Conservation (phyloP, 2,797 vertebrate species). For the Lutjanus argentimaculatus region DNA sequence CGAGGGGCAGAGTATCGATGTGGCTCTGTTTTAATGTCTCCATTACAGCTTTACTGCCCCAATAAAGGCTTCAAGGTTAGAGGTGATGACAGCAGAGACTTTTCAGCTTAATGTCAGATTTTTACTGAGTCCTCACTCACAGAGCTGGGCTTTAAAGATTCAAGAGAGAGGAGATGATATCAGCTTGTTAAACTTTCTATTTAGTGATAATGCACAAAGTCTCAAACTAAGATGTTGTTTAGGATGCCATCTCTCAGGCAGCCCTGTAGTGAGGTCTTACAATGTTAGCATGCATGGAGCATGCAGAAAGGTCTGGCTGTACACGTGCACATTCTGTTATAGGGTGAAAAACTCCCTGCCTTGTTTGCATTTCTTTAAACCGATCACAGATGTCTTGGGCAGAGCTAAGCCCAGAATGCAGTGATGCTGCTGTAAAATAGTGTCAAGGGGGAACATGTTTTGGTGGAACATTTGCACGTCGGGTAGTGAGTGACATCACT, state of each 20-base stretch:
- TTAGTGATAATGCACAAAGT: neutral
- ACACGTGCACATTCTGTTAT: no score
- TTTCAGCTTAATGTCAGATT: neutral
- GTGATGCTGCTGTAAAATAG: no score
- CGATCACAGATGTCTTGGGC: no score
- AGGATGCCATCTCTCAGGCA: neutral
- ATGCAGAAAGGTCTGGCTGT: no score
- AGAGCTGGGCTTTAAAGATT: neutral
- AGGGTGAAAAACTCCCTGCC: no score
- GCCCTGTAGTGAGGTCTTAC: neutral
- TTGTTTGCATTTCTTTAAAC: no score
- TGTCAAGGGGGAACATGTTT: no score
- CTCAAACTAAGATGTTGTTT: no score
- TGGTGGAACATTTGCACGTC: no score
- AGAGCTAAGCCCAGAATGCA: no score
- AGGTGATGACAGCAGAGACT: slow-evolving; percentile 9
- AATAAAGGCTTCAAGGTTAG: slow-evolving; percentile 37
- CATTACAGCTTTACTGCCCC: slow-evolving; percentile 34
- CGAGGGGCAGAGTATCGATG: slow-evolving; percentile 4
- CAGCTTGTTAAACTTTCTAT: neutral
- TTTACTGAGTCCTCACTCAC: slow-evolving; percentile 11
- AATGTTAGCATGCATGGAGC: neutral
- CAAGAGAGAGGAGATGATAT: neutral
- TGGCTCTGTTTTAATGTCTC: slow-evolving; percentile 32
- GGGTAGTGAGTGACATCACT: no score